phyloP scores from a whole-genome alignment of 2,113 vertebrate species.

The Chaetodon trifascialis region DNA sequence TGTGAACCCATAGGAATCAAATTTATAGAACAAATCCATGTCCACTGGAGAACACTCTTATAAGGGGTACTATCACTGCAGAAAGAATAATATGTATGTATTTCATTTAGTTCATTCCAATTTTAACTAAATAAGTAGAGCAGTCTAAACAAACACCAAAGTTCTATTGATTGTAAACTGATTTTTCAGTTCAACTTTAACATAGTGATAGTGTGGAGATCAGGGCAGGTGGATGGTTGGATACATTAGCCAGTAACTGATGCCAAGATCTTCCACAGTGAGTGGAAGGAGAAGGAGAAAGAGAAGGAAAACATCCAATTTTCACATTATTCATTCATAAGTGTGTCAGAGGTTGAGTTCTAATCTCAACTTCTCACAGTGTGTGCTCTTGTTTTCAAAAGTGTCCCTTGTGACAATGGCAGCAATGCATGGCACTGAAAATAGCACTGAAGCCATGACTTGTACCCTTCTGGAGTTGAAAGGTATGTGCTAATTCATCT shows the following conservation, averaged over 20 bases:
- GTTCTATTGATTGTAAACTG: not conserved
- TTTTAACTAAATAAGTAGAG: not conserved
- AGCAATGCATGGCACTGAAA: conserved; percentile 52
- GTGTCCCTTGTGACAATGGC: conserved; percentile 57
- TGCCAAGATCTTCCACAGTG: no score
- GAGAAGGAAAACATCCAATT: not conserved
- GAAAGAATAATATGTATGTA: not conserved
- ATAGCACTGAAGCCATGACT: conserved; percentile 62
- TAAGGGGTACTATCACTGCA: no score
- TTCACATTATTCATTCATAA: not conserved
- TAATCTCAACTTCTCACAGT: not conserved
- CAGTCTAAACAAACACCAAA: not conserved
- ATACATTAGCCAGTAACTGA: not conserved
- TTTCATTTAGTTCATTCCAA: not conserved
- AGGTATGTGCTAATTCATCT: conserved; percentile 79
- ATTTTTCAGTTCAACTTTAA: not conserved
- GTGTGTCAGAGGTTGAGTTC: not conserved
- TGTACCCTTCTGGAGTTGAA: conserved; percentile 59
- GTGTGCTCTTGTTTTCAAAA: conserved; percentile 9
- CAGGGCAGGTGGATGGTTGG: not conserved
- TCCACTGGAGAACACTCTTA: no score
- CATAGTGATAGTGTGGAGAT: not conserved
- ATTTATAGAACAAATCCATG: no score
- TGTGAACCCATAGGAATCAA: no score
- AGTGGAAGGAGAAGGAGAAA: no score